Evolutionary conservation across 2,113 vertebrate genomes (phyloP).

Genomic region (Platysternon megacephalum): DNA sequence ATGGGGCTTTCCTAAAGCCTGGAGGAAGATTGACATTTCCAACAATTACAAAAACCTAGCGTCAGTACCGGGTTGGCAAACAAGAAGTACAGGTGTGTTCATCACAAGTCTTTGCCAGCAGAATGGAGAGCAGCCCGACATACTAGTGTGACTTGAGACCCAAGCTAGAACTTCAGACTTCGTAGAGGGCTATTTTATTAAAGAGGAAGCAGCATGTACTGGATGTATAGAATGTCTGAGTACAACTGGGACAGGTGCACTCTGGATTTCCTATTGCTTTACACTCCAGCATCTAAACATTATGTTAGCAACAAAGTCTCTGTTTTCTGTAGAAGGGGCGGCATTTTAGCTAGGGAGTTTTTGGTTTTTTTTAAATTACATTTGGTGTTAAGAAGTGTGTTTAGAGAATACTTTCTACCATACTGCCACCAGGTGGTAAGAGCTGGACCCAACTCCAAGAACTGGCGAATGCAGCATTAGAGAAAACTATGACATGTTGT

Average conservation of each 20-base stretch:
- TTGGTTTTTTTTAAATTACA: too few species aligned
- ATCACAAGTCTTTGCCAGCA: neutral
- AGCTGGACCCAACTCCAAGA: neutral
- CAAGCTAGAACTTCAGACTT: neutral
- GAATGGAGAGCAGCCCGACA: neutral
- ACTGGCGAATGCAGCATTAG: neutral
- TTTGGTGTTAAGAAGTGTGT: neutral
- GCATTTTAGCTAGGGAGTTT: neutral
- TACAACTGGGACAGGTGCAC: neutral
- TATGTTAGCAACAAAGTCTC: neutral
- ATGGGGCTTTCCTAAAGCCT: neutral
- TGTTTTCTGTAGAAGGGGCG: neutral
- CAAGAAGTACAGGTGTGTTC: neutral
- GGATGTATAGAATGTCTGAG: too few species aligned
- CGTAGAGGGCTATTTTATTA: neutral
- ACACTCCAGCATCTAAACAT: neutral
- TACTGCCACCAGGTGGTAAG: neutral
- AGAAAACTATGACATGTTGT: neutral
- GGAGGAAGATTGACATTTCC: neutral
- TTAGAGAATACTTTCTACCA: neutral
- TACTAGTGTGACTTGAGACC: neutral
- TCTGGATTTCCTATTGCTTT: neutral
- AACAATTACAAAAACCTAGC: neutral
- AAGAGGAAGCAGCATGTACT: neutral
- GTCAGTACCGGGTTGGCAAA: neutral